Percentiles rank a stretch among this genome's conserved stretches.
Conservation (phyloP, 2,888 invertebrate species). For the Athrips mouffetella region DNA sequence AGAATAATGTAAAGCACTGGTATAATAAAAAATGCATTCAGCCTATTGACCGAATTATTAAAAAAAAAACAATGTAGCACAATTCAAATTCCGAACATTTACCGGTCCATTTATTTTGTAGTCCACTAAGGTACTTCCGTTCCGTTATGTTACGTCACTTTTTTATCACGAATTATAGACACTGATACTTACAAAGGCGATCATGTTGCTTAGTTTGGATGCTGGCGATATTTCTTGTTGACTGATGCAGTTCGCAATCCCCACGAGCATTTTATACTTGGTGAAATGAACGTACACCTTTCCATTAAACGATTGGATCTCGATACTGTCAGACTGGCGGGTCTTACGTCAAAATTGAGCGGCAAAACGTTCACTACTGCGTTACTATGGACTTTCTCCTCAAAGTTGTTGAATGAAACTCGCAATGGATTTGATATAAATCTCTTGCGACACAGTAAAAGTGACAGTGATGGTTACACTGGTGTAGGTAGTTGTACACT, state of each 20-base stretch:
- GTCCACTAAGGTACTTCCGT: conserved; percentile 8
- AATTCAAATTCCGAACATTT: conserved; percentile 18
- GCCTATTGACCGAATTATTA: conserved; percentile 5
- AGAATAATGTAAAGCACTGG: background rate
- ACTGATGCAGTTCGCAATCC: conserved; percentile 60
- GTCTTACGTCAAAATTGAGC: conserved; percentile 11
- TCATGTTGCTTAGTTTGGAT: conserved; percentile 68
- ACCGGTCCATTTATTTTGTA: conserved; percentile 15
- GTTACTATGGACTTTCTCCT: background rate
- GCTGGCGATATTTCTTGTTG: conserved; percentile 55
- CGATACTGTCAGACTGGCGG: conserved; percentile 31
- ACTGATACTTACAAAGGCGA: conserved; percentile 67
- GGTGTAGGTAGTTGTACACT: conserved; percentile 40
- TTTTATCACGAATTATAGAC: background rate
- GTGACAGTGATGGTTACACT: conserved; percentile 22
- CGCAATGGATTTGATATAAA: conserved; percentile 32
- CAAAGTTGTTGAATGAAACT: background rate
- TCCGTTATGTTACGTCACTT: conserved; percentile 19
- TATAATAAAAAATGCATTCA: background rate
- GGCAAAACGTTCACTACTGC: background rate
- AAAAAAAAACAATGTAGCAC: background rate
- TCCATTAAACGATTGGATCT: conserved; percentile 69
- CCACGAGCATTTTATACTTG: conserved; percentile 68
- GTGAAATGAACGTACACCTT: conserved; percentile 70
- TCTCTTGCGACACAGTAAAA: conserved; percentile 10